Evolutionary conservation across 2,888 invertebrate genomes (phyloP).

Genomic region (Trilocha varians): DNA sequence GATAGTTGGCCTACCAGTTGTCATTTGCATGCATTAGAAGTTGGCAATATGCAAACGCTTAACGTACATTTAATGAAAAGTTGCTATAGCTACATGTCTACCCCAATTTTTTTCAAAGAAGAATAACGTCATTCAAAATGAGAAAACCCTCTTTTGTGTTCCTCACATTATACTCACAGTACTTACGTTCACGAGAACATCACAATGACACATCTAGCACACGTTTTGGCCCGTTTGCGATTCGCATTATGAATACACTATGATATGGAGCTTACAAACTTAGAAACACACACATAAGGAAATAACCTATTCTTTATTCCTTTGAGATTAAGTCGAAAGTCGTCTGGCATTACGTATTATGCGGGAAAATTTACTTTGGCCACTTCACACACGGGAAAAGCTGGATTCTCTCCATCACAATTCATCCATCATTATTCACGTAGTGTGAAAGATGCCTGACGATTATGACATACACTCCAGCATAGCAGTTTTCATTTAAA

Average conservation of each 20-base stretch:
- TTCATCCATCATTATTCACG: slow-evolving; percentile 67
- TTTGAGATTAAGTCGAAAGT: slow-evolving; percentile 21
- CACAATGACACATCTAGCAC: slow-evolving; percentile 37
- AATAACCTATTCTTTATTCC: slow-evolving; percentile 17
- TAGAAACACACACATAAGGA: slow-evolving; percentile 45
- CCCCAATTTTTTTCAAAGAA: not conserved
- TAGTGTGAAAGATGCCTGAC: slow-evolving; percentile 59
- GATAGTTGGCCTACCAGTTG: too few relatives aligned
- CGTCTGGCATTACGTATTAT: slow-evolving; percentile 4
- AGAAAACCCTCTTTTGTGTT: slow-evolving; percentile 4
- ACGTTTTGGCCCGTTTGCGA: slow-evolving; percentile 60
- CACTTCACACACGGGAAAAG: slow-evolving; percentile 44
- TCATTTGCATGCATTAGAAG: too few relatives aligned
- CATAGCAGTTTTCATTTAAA: slow-evolving; percentile 8
- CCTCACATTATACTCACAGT: not conserved
- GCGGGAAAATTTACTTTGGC: slow-evolving; percentile 20
- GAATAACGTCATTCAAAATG: not conserved
- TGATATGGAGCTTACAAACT: not conserved
- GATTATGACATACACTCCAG: slow-evolving; percentile 51
- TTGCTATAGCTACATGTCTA: too few relatives aligned
- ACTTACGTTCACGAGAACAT: slow-evolving; percentile 4
- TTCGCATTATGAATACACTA: slow-evolving; percentile 34
- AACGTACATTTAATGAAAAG: too few relatives aligned
- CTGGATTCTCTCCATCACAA: slow-evolving; percentile 43
- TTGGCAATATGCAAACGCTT: too few relatives aligned